Evolutionary conservation across 2,797 vertebrate genomes (phyloP), one percentile per base, ranked within the genome.

Genomic region (Acanthurus tractus): DNA sequence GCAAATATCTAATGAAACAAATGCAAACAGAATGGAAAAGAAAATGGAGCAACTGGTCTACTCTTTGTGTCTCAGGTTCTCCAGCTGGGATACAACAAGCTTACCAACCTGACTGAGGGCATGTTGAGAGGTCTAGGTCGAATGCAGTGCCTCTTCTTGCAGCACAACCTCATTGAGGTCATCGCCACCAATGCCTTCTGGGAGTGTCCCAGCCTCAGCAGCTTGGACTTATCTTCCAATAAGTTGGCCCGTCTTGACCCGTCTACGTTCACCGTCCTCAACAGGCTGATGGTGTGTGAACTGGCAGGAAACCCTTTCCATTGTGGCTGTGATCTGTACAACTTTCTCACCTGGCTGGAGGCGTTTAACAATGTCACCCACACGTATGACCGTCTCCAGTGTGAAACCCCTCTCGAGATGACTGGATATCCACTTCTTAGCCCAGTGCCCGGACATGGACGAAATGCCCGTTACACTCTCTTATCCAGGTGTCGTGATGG

Each of bases 111-210:
- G 91, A 99, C 97, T 0, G 98, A 99, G 88, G 97, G 97, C 89
- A 99, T 99, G 97, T 81, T 99, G 83, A 93, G 98, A 1, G 98
- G 98, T 63, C 95, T 99, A 92, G 95, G 97, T 50, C 96, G 97
- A 56, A 96, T 99, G 92, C 97, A 99, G 92, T 99, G 97, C 90
- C 97, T 99, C 82, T 99, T 98, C 74, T 95, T 98, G 74, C 98
- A 99, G 90, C 98, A 99, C 95, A 99, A 99, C 92, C 95, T 99
- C 75, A 96, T 99, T 14, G 98, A 99, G 93, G 93, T 98, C 89
- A 97, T 99, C 55, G 95, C 97, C 63, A 95, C 90, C 74, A 96
- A 97, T 75, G 96, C 98, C 79, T 99, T 99, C 90, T 97, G 96
- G 22, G 98, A 99, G 93, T 98, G 97, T 77, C 97, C 97, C 10